Evolutionary conservation across 2,113 vertebrate genomes (phyloP), one percentile per base, ranked within the genome.

Genomic region (Apodemus sylvaticus): DNA sequence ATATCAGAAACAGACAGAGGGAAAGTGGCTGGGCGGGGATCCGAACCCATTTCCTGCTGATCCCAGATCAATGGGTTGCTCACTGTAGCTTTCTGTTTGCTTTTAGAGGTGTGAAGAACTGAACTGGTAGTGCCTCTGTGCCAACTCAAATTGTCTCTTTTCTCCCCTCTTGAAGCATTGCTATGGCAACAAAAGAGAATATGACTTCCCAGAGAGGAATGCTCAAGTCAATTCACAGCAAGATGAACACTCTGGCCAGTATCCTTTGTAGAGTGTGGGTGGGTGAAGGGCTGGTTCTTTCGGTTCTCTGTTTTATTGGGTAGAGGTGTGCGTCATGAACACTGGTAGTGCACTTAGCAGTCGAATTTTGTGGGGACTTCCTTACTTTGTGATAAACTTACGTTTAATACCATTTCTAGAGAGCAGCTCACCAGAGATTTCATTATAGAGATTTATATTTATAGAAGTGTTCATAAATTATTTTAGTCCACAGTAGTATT

Each of bases 161-260:
- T 73, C 78, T 85, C 51, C 39, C 45, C 92, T 76, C 96, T 98
- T 98, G 76, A 98, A 99, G 99, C 98, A 99, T 99, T 97, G 99
- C 99, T 97, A 99, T 99, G 99, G 99, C 99, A 95, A 99, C 99
- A 92, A 99, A 99, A 99, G 99, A 99, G 99, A 99, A 99, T 98
- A 99, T 99, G 99, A 99, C 99, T 93, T 99, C 99, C 7, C 99
- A 99, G 96, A 99, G 99, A 96, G 99, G 99, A 91, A 94, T 99
- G 96, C 97, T 99, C 98, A 99, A 99, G 98, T 99, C 99, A 92
- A 99, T 99, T 99, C 99, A 99, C 94, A 99, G 99, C 98, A 99
- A 99, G 97, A 99, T 99, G 99, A 99, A 99, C 98, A 99, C 99
- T 86, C 98, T 99, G 99, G 99, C 99, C 97, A 99, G 99, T 99